Percentiles rank a stretch among this genome's conserved stretches.
These are phyloP conservation scores for Heloderma charlesbogerti DNA, from an alignment of 2,113 vertebrate species.

Conservation along the genomic window DNA sequence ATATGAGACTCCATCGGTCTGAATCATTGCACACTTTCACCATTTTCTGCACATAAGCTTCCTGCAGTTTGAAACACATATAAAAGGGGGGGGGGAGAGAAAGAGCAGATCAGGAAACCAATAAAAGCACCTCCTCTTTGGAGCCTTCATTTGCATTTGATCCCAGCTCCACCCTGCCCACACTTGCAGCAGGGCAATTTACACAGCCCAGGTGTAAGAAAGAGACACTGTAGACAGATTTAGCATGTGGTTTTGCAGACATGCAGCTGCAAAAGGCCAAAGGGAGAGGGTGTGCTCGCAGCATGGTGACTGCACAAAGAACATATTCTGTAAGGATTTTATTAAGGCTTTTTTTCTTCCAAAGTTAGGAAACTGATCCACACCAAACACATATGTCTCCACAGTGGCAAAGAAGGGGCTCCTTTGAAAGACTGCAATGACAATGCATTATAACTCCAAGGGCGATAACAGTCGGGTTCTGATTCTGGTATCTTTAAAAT, in stretches of 20 bases:
- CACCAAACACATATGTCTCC: conserved; percentile 7
- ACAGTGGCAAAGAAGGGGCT: too few relatives aligned
- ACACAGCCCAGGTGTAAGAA: conserved; percentile 43
- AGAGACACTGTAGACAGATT: conserved; percentile 37
- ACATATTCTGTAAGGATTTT: conserved; percentile 13
- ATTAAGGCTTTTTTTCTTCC: conserved; percentile 29
- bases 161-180: neutral
- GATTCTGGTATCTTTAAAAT: neutral
- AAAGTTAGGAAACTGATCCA: neutral
- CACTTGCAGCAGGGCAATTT: conserved; percentile 40
- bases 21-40: conserved; percentile 99
- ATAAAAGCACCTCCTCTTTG: conserved; percentile 13
- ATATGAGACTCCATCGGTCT: conserved; percentile 99
- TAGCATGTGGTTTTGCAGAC: conserved; percentile 32
- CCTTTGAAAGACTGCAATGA: conserved; percentile 2
- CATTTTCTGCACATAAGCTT: conserved; percentile 99
- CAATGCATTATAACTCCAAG: neutral
- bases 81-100: neutral
- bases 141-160: conserved; percentile 16
- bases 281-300: neutral
- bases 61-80: conserved; percentile 81
- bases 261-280: conserved; percentile 25
- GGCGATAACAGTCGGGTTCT: neutral
- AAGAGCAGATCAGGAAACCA: conserved; percentile 63
- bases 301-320: neutral